Base-by-base conservation (phyloP, 2,113 vertebrate species). In the Elephantulus edwardii region DNA sequence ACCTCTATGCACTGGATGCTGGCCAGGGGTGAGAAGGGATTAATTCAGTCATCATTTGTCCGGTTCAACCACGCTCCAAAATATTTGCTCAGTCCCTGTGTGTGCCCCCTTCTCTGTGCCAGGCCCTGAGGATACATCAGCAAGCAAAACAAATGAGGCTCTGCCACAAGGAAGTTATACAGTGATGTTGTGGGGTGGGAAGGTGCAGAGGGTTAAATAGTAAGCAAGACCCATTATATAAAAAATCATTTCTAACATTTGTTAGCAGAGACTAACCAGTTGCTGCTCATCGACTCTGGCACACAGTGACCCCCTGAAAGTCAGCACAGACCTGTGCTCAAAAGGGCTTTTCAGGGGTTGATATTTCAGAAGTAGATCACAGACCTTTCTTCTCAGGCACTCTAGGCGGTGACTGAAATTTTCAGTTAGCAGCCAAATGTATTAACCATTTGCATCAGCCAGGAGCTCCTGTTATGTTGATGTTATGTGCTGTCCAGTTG, bases 141-240 rank as follows among this genome's bases (percentile, higher is more conserved):
- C 0, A 0, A 83, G 24, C 1, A 4, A 16, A 33, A 20, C 11
- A 38, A 60, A 91, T 16, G 54, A 40, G 70, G 40, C 4, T 14
- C 13, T 35, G 26, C 1, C 3, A 33, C n/a, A 48, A 62, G 62
- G 10, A 48, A 24, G 5, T 11, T 13, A 20, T 70, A 83, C 56
- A 28, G 38, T 52, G 33, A 62, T 0, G 3, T 42, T 8, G 19
- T 35, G n/a, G 14, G 13, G 3, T 14, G 2, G 0, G 6, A 8
- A 3, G n/a, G n/a, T n/a, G n/a, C n/a, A n/a, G 30, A 1, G 20
- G 14, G 42, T 16, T 10, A 56, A 5, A 11, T 2, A 14, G 44
- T 3, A 42, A 75, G 30, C 10, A 75, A 35, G 16, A 48, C n/a
- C 30, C 14, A 35, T 1, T n/a, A 24, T 46, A 14, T n/a, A n/a